Percentiles rank a stretch among this genome's conserved stretches.
These are phyloP conservation scores for Strongylocentrotus purpuratus DNA, from an alignment of 35 echinoderm and acorn worm species.

Conservation along the genomic window DNA sequence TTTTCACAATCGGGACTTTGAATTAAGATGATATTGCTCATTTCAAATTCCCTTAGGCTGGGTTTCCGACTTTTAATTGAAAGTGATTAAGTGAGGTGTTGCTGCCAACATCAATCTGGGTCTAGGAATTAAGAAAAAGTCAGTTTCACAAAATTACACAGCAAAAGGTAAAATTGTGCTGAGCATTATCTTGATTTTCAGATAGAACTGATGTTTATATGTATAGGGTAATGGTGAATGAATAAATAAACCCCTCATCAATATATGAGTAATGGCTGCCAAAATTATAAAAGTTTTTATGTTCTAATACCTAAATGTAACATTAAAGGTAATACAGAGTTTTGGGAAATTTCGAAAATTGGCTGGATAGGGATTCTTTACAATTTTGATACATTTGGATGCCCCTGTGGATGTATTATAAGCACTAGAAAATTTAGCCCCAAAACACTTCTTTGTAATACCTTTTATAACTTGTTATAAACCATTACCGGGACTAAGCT, in stretches of 20 bases:
- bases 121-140: neutral
- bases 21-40: constrained; percentile 35
- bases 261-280: neutral
- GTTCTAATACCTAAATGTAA: no score
- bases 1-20: neutral
- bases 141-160: neutral
- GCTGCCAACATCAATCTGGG: neutral
- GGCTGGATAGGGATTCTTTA: no score
- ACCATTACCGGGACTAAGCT: no score
- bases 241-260: neutral
- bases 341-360: no score
- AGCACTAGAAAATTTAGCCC: no score
- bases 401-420: no score
- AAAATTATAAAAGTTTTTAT: no score
- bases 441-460: no score
- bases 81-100: neutral
- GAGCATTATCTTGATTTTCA: neutral
- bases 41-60: neutral
- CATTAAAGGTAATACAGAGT: no score
- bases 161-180: neutral
- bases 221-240: neutral
- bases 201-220: neutral
- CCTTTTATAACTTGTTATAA: no score
- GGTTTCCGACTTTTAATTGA: constrained; percentile 33
- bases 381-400: no score